Evolutionary conservation across 2,888 invertebrate species (phyloP).

Genomic region (Napeogenes sylphis): DNA sequence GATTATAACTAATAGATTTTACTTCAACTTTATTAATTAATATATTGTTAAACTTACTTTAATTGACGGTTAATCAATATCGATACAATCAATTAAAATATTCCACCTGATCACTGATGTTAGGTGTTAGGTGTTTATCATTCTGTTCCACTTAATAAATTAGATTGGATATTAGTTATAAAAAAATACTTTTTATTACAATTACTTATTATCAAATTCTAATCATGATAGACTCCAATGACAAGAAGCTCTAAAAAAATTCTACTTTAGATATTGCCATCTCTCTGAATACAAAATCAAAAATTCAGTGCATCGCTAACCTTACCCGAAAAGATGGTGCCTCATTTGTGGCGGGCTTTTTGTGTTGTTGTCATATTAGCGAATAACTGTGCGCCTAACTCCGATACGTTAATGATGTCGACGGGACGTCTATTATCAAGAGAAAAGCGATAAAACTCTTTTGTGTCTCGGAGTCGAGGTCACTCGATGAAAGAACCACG

Average conservation of each 20-base stretch:
- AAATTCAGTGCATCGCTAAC: constrained; percentile 41
- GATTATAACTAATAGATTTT: background rate
- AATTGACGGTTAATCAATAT: background rate
- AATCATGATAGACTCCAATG: too few species aligned
- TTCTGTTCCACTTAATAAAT: too few species aligned
- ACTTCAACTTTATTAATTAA: background rate
- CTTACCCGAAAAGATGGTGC: constrained; percentile 66
- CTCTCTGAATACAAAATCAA: background rate
- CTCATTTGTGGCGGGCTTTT: constrained; percentile 74
- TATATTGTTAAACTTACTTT: background rate
- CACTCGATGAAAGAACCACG: constrained; percentile 21
- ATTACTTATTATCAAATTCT: too few species aligned
- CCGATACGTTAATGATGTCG: constrained; percentile 75
- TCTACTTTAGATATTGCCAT: too few species aligned
- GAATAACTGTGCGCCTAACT: constrained; percentile 68
- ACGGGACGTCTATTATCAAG: constrained; percentile 64
- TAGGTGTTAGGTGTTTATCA: too few species aligned
- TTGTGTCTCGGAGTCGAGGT: constrained; percentile 42
- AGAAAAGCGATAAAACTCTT: constrained; percentile 52
- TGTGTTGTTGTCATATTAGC: constrained; percentile 77
- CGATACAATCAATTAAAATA: too few species aligned
- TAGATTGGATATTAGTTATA: too few species aligned
- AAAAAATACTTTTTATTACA: too few species aligned
- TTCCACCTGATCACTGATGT: too few species aligned
- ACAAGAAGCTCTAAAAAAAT: too few species aligned